Base-by-base conservation (phyloP, 2,888 invertebrate genomes). In the Eledone cirrhosa region DNA sequence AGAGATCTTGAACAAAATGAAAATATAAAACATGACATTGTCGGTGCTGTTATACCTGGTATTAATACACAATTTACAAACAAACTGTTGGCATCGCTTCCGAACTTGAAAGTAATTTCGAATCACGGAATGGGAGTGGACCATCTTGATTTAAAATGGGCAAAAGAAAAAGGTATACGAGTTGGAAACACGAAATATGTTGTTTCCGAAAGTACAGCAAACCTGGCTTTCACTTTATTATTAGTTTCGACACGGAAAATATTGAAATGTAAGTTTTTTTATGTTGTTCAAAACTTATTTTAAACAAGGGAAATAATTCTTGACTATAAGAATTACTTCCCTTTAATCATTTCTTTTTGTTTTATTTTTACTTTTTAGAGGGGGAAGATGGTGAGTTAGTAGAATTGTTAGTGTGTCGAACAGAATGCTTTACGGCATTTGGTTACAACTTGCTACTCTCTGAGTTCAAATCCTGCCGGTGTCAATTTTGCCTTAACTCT, bases 31-130 rank as follows among this genome's bases (percentile, higher is more conserved):
- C 4, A 3, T 1, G 33, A 72, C 13, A 14, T 72, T 5, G 8
- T 72, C 19, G 72, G 72, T 0, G 72, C 22, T n/a, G 22, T 72
- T 19, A 33, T 22, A 72, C 33, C 29, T 2, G 33, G 29, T 0
- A 13, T 13, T 13, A 41, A 8, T 41, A 2, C 29, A 22, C 31
- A 19, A 4, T 13, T 11, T 3, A n/a, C n/a, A 72, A 4, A 27
- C 14, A 22, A 41, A 22, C 24, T 72, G 13, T n/a, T 72, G 33
- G 2, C n/a, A 8, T 31, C 33, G 16, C 24, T 72, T 8, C 27
- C 76, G 7, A 76, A 76, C 29, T 24, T 76, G 27, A 76, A 47
- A 48, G 41, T 76, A 24, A 27, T 47, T 29, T 76, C 76, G 11
- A 76, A 76, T 47, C 48, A 48, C 8, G 48, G 76, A 27, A 48